These are phyloP conservation scores for Perca schrenkii DNA, from an alignment of 2,113 vertebrate species.

Conservation along the genomic window DNA sequence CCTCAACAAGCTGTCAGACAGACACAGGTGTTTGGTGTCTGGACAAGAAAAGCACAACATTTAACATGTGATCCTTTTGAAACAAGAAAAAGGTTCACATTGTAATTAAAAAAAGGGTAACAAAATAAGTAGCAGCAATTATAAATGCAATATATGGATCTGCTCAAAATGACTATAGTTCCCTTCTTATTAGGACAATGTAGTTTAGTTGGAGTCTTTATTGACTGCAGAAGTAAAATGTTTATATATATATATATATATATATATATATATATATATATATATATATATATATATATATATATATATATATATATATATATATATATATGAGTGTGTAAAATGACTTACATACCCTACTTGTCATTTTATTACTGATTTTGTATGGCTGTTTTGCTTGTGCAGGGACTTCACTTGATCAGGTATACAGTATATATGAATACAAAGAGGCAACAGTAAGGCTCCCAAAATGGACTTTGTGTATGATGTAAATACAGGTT, in stretches of 20 bases:
- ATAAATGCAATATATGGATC: constrained; percentile 45
- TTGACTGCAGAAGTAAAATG: not conserved
- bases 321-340: constrained; percentile 3
- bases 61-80: constrained; percentile 6
- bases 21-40: constrained; percentile 3
- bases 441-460: not conserved
- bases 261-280: too few relatives aligned
- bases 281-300: too few relatives aligned
- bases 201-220: not conserved
- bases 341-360: not conserved
- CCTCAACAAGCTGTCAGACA: constrained; percentile 26
- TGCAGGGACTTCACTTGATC: constrained; percentile 1
- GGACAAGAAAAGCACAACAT: constrained; percentile 75
- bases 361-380: constrained; percentile 3
- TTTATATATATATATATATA: not conserved
- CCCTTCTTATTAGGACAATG: constrained; percentile 50
- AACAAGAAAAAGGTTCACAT: not conserved
- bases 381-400: constrained; percentile 37
- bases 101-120: constrained; percentile 6
- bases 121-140: constrained; percentile 58
- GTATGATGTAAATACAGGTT: constrained; percentile 18
- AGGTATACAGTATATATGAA: not conserved
- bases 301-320: too few relatives aligned
- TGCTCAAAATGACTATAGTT: constrained; percentile 49
- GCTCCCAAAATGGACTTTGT: constrained; percentile 1